phyloP scores from a whole-genome alignment of 2,113 vertebrate species.

The Hydrolagus affinis region DNA sequence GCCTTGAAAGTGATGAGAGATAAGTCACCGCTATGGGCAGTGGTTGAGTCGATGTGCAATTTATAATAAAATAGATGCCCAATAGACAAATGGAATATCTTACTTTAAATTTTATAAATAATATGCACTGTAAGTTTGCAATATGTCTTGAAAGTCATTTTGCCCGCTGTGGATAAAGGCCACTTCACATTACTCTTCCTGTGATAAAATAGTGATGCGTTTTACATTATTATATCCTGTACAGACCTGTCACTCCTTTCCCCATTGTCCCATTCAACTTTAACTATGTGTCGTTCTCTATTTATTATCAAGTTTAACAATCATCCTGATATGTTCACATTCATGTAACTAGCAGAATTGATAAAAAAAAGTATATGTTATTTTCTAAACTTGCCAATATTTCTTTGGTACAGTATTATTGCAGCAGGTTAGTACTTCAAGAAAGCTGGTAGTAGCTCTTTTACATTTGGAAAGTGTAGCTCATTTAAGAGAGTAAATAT shows the following conservation, averaged over 20 bases:
- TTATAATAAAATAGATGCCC: no score
- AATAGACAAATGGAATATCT: neutral
- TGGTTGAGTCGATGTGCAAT: no score
- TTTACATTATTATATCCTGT: neutral
- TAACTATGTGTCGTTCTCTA: neutral
- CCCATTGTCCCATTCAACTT: neutral
- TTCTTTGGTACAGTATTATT: neutral
- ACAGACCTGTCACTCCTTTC: neutral
- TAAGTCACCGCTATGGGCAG: no score
- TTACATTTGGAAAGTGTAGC: neutral
- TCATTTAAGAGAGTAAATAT: neutral
- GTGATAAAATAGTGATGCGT: neutral
- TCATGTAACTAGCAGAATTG: neutral
- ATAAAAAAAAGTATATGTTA: neutral
- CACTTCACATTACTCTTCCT: neutral
- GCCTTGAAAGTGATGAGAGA: no score
- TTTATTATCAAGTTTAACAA: neutral
- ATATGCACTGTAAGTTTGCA: neutral
- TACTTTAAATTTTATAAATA: neutral
- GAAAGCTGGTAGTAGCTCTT: neutral
- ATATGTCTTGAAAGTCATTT: neutral
- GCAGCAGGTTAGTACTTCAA: neutral
- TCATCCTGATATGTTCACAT: neutral
- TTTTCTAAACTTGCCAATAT: neutral
- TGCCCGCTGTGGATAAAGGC: neutral